Percentiles rank a stretch among this genome's conserved stretches.
phyloP scores from a whole-genome alignment of 2,888 invertebrate genomes.

The Tenthredo livida region DNA sequence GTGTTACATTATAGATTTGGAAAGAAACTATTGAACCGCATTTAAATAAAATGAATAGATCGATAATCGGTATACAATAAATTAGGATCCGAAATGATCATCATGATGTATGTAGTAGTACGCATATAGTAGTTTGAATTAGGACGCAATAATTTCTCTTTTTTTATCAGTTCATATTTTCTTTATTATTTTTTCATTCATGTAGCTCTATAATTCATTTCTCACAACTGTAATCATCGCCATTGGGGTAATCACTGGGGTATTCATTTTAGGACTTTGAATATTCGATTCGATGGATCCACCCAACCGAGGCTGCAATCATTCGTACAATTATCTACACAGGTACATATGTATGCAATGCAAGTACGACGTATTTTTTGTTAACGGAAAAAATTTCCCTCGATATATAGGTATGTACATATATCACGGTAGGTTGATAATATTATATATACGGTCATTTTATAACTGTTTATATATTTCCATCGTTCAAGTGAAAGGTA shows the following conservation, averaged over 20 bases:
- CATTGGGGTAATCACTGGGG: not conserved
- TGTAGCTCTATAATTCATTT: not conserved
- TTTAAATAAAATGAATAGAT: no score
- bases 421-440: not conserved
- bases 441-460: constrained; percentile 1
- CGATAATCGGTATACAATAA: no score
- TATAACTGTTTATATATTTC: not conserved
- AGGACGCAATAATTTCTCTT: not conserved
- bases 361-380: not conserved
- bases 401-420: not conserved
- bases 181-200: not conserved
- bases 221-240: not conserved
- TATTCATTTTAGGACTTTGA: not conserved
- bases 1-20: no score
- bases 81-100: no score
- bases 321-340: not conserved
- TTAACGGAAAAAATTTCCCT: constrained; percentile 43
- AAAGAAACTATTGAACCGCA: no score
- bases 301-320: not conserved
- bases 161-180: not conserved
- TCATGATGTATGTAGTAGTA: no score
- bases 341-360: not conserved
- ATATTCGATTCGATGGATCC: not conserved
- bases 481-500: constrained; percentile 31
- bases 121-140: no score